phyloP scores from a whole-genome alignment of 2,797 vertebrate genomes.

The Sylvia borin region DNA sequence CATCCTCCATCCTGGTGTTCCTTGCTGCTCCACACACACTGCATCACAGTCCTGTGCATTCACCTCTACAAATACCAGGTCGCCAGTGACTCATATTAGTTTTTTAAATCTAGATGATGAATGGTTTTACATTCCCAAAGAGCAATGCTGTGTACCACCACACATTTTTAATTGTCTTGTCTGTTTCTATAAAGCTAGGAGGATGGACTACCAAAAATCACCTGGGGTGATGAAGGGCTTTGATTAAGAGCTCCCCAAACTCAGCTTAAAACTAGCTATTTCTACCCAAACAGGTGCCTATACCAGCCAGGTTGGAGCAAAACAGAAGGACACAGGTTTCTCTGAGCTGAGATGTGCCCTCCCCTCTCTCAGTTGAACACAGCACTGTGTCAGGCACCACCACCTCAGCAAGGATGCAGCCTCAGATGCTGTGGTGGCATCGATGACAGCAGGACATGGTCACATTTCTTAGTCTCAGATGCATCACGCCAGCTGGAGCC shows the following conservation, averaged over 20 bases:
- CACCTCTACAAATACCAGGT: background rate
- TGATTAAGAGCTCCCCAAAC: background rate
- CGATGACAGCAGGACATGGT: background rate
- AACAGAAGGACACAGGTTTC: background rate
- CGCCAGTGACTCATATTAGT: background rate
- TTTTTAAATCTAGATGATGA: background rate
- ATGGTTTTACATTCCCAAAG: background rate
- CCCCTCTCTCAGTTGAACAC: background rate
- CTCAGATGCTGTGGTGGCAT: background rate
- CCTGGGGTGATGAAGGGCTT: background rate
- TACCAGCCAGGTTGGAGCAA: background rate
- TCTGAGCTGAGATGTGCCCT: background rate
- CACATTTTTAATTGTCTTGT: background rate
- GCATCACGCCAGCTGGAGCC: background rate
- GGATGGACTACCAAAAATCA: background rate
- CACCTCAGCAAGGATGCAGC: background rate
- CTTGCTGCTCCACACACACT: rapidly evolving
- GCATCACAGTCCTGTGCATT: background rate
- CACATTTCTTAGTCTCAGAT: background rate
- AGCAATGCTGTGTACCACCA: rapidly evolving
- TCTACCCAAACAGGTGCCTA: background rate
- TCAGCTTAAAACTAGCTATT: background rate
- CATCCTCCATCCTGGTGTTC: background rate
- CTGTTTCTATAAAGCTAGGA: background rate
- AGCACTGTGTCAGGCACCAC: background rate